Evolutionary conservation across 1,140 invertebrate genomes (phyloP), one percentile per base, ranked within the genome.

Genomic region (Theocolax elegans): DNA sequence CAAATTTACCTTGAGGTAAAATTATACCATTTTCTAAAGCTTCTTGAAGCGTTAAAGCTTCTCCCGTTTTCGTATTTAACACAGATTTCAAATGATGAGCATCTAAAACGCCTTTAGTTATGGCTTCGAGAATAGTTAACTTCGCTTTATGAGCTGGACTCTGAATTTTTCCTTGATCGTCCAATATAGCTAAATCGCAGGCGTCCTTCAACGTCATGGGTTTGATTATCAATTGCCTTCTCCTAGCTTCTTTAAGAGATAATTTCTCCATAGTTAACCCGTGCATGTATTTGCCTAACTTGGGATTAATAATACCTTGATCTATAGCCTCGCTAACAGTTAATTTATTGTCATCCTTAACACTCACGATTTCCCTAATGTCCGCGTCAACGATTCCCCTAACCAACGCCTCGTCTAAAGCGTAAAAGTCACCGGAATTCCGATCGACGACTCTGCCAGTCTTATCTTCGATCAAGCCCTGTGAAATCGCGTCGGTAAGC

Each of bases 141-240:
- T 58, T 58, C 15, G 54, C 3, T 40, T 58, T 58, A 15, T 42
- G 35, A 0, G 54, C 54, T 0, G 54, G 54, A 40, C 54, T 58
- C 17, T 8, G 13, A 10, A 58, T 0, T 21, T 31, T 58, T 10
- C 17, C 19, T 1, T 58, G 31, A 17, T 58, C 54, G 76, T 95
- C 93, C 73, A 97, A 88, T 56, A 96, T 86, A 74, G 93, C 91
- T 74, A 92, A 87, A 81, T 96, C 94, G 76, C 90, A 89, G 69
- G 93, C 91, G 76, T 97, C 95, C 85, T 96, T 95, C 7, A 99
- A 86, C 8, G 95, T 95, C 86, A 96, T 90, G 1, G 96, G 96
- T 86, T 95, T 96, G 21, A 91, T 89, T 68, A 99, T 93, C 31
- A 95, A 86, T 56, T 92, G 89, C 64, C 92, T 88, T 72, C 90